Evolutionary conservation across 2,113 vertebrate species (phyloP), one percentile per base, ranked within the genome.

Genomic region (Austrofundulus limnaeus): DNA sequence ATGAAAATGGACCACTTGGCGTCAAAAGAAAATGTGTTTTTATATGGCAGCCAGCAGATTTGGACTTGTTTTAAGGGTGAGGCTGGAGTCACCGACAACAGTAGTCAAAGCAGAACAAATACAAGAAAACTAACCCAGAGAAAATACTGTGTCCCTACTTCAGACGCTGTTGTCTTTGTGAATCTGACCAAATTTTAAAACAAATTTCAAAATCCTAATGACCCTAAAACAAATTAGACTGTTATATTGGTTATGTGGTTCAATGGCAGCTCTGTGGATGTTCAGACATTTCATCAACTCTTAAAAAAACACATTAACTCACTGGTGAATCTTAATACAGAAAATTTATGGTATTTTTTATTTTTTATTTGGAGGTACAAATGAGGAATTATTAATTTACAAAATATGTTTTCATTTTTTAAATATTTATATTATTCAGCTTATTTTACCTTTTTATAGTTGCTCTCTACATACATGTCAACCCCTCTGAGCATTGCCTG

Each of bases 71-170:
- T 28, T 55, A 51, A 53, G 23, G 15, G 45, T 31, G 50, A 61
- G 43, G 4, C 49, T 31, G n/a, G 48, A 20, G 19, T 13, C 16
- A 19, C 14, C 14, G 53, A 41, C 25, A n/a, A 14, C 62, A 55
- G 58, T 13, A 12, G 20, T 20, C 41, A 52, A 46, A 52, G 4
- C 12, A 45, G 8, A 49, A 21, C 17, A 59, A 69, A 66, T 52
- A 46, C 17, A 51, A 66, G 45, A 5, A 15, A 10, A 4, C 53
- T 23, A 13, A 48, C 11, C 8, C 4, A 4, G 8, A 2, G 17
- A 31, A 51, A 10, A 28, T 42, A 15, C 10, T 8, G 9, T 25
- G 16, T 6, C 14, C 2, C 9, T 23, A 48, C 19, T 12, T 12
- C n/a, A n/a, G n/a, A n/a, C n/a, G n/a, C 6, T 21, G 2, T 4